Percentiles rank a stretch among this genome's conserved stretches.
These are phyloP conservation scores for Trachelus stipa DNA, from an alignment of 2,888 invertebrate species.

Conservation along the genomic window DNA sequence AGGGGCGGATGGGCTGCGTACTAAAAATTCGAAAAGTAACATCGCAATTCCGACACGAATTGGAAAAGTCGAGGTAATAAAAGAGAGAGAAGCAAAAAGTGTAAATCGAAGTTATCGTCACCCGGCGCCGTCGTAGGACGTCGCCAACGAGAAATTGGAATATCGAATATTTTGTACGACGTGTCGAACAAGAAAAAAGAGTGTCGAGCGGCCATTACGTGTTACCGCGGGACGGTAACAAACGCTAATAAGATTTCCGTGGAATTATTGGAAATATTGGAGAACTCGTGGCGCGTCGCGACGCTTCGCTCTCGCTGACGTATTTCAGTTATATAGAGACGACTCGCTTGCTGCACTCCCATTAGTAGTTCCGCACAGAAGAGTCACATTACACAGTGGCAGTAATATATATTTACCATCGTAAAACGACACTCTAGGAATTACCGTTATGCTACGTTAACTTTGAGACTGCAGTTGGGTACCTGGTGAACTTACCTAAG, in stretches of 20 bases:
- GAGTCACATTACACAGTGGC: not conserved
- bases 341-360: conserved; percentile 12
- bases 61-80: not conserved
- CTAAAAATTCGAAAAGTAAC: not conserved
- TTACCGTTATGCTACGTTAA: not conserved
- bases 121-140: not conserved
- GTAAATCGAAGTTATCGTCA: not conserved
- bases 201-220: not conserved
- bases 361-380: not conserved
- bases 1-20: not conserved
- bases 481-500: not conserved
- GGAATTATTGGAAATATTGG: conserved; percentile 47
- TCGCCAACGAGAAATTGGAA: not conserved
- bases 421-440: not conserved
- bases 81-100: not conserved
- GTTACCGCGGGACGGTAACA: not conserved
- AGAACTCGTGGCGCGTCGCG: conserved; percentile 35
- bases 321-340: not conserved
- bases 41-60: not conserved
- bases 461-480: not conserved
- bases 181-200: not conserved
- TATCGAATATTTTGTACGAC: not conserved
- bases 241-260: conserved; percentile 41
- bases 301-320: not conserved
- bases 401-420: not conserved